Base-by-base conservation (phyloP, 2,113 vertebrate species). In the Scytalopus superciliaris region DNA sequence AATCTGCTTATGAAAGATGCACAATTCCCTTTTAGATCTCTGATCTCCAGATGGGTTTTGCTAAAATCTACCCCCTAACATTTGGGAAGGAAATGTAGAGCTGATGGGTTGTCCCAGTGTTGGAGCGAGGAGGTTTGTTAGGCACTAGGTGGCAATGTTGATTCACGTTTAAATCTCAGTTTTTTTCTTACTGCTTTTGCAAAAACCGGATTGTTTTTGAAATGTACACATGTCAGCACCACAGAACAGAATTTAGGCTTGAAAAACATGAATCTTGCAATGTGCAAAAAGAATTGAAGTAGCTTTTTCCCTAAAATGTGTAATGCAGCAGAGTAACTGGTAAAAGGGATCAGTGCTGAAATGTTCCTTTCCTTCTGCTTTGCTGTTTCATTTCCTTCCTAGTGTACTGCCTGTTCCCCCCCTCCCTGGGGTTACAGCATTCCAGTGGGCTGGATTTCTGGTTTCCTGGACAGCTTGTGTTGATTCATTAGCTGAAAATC, bases 71-170 rank as follows among this genome's bases (percentile, higher is more conserved):
- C 30, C 35, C 35, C 35, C 60, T 49, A 19, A 17, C 19, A 22
- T 10, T 47, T 39, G 68, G 50, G 16, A n/a, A 45, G 33, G 52
- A 24, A 52, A 18, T 2, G 23, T 0, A 2, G 2, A 57, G 35
- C 45, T 2, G 3, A 4, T 47, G 69, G 28, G 11, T 33, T 9
- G 6, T 73, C 40, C 42, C 10, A 9, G 28, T 10, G 27, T 62
- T 14, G 8, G 22, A 62, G 77, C 13, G 5, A 56, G 68, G 60
- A 50, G 50, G 6, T 5, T 74, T 76, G 23, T 30, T 30, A 3
- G 35, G 94, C 98, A 47, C 97, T 96, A 97, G 98, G 63, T 97
- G 98, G 98, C 97, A 96, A 70, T 93, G 62, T 96, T 90, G 97
- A 31, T 78, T 91, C 91, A 42, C 1, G 2, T 57, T 75, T 60